Conservation (phyloP, 2,888 invertebrate genomes). For the Drepana falcataria region DNA sequence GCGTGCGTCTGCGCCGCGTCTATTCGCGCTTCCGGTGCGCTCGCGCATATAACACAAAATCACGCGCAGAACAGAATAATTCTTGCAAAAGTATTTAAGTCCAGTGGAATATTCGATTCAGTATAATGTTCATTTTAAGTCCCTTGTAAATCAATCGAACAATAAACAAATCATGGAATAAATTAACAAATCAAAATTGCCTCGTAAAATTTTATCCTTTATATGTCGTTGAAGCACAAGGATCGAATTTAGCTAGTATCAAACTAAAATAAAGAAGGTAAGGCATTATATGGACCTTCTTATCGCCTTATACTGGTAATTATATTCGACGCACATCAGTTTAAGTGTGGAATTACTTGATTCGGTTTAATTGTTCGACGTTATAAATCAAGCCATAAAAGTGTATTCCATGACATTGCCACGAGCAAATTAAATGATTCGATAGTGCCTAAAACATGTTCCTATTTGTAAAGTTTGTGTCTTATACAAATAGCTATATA, state of each 20-base stretch:
- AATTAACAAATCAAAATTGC: neutral
- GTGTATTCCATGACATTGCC: slow-evolving; percentile 30
- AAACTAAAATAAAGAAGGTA: neutral
- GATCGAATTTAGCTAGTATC: neutral
- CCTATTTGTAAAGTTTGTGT: no score
- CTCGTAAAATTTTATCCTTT: neutral
- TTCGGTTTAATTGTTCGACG: slow-evolving; percentile 48
- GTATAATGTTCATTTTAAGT: neutral
- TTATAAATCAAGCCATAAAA: slow-evolving; percentile 50
- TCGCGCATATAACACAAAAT: slow-evolving; percentile 47
- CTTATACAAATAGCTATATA: no score
- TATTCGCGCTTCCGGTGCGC: slow-evolving; percentile 71
- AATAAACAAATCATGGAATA: slow-evolving; percentile 10
- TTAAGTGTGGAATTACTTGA: slow-evolving; percentile 29
- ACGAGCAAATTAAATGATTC: neutral
- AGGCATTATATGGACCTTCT: neutral
- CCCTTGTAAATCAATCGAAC: slow-evolving; percentile 3
- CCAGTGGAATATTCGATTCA: slow-evolving; percentile 5
- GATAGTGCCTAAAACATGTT: neutral
- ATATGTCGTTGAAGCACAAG: neutral
- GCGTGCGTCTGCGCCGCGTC: slow-evolving; percentile 74
- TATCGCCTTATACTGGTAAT: neutral
- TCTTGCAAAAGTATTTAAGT: slow-evolving; percentile 25
- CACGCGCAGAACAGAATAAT: slow-evolving; percentile 29
- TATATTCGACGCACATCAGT: slow-evolving; percentile 20